Conservation (phyloP, 2,797 vertebrate species). For the Sebastes diaconus region DNA sequence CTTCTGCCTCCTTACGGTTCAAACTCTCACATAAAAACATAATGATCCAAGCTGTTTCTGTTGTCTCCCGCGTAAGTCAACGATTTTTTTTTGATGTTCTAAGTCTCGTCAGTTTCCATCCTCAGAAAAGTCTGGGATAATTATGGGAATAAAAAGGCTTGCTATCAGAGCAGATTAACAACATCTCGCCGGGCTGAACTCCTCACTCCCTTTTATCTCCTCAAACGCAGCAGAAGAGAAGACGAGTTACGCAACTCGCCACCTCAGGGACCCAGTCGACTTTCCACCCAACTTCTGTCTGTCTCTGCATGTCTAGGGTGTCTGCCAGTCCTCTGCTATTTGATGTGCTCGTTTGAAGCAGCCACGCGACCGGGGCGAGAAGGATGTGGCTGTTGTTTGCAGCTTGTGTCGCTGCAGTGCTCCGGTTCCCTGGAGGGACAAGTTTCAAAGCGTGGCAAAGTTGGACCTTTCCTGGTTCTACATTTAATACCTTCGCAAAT, state of each 20-base stretch:
- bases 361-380: conserved; percentile 49
- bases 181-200: conserved; percentile 72
- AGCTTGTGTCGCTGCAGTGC: conserved; percentile 52
- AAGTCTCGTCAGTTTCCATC: conserved; percentile 60
- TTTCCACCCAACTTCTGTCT: conserved; percentile 76
- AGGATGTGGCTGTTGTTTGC: conserved; percentile 70
- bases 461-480: conserved; percentile 69
- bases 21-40: conserved; percentile 62
- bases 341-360: conserved; percentile 78
- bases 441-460: conserved; percentile 69
- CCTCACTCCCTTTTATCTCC: conserved; percentile 76
- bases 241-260: conserved; percentile 71
- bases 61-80: conserved; percentile 67
- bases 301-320: conserved; percentile 61
- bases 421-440: conserved; percentile 53
- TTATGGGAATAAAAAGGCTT: conserved; percentile 70
- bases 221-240: conserved; percentile 71
- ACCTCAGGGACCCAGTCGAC: conserved; percentile 77
- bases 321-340: conserved; percentile 67
- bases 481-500: conserved; percentile 70
- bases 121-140: conserved; percentile 72
- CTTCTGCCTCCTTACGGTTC: conserved; percentile 52
- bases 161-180: conserved; percentile 76
- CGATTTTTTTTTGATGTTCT: conserved; percentile 54
- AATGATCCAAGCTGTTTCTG: conserved; percentile 70